Percentiles rank a stretch among this genome's conserved stretches.
phyloP scores from a whole-genome alignment of 2,113 vertebrate genomes.

The Prietella phreatophila region DNA sequence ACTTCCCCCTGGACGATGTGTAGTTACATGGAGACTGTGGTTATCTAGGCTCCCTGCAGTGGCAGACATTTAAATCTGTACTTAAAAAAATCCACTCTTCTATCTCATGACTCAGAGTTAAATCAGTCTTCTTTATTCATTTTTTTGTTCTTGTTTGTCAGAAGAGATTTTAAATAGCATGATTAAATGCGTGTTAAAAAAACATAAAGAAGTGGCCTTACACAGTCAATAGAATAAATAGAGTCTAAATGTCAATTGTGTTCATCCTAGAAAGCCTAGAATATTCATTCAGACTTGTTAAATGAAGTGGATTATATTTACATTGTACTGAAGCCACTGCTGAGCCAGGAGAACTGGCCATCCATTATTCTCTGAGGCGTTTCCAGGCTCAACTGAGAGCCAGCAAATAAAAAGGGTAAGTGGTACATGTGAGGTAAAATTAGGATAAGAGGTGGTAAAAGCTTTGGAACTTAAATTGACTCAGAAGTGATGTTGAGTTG shows the following conservation, averaged over 20 bases:
- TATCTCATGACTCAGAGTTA: background rate
- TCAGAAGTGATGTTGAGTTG: background rate
- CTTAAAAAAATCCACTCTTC: background rate
- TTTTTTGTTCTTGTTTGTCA: background rate
- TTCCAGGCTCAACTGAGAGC: background rate
- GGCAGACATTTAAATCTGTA: conserved; percentile 17
- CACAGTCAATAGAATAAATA: background rate
- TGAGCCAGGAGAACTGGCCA: background rate
- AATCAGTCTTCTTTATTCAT: background rate
- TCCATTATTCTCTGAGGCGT: background rate
- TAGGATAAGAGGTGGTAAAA: background rate
- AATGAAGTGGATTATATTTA: background rate
- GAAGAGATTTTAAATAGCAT: background rate
- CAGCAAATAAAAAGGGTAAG: background rate
- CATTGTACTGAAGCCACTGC: background rate
- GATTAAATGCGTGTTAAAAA: background rate
- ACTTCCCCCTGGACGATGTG: conserved; percentile 13
- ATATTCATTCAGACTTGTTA: background rate
- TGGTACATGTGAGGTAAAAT: background rate
- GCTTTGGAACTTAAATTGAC: background rate
- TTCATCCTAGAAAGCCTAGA: background rate
- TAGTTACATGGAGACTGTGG: conserved; percentile 17
- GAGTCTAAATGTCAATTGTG: background rate
- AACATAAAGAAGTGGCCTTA: background rate
- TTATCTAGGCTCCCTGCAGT: conserved; percentile 15